Conservation (phyloP, 1,140 invertebrate genomes). For the Hyphantria cunea region DNA sequence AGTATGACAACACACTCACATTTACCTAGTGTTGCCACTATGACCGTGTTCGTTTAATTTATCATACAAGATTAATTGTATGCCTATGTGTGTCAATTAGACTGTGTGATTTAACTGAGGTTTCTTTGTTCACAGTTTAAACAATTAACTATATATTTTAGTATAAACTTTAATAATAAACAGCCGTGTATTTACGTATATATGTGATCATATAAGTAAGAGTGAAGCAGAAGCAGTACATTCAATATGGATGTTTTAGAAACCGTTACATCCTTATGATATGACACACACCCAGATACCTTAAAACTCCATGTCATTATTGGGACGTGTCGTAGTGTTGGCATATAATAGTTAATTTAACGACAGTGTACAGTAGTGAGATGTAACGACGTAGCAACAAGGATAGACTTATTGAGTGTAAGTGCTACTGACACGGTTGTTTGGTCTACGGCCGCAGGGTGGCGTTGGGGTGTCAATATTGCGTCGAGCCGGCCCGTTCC, state of each 20-base stretch:
- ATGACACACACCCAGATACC: not conserved
- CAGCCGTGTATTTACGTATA: not conserved
- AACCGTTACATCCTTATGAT: not conserved
- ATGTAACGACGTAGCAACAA: not conserved
- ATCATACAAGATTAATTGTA: too few relatives aligned
- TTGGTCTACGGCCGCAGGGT: too few relatives aligned
- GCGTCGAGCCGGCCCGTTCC: too few relatives aligned
- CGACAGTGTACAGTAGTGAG: not conserved
- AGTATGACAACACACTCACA: not conserved
- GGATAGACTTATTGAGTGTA: not conserved
- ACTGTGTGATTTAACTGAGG: not conserved
- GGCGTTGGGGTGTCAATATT: too few relatives aligned
- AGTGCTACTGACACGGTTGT: conserved; percentile 5
- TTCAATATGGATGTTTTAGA: too few relatives aligned
- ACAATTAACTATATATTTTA: too few relatives aligned
- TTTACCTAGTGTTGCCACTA: too few relatives aligned
- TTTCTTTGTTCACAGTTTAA: not conserved
- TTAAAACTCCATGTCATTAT: too few relatives aligned
- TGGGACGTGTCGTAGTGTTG: not conserved
- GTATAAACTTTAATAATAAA: too few relatives aligned
- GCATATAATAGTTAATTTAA: not conserved
- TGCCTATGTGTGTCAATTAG: too few relatives aligned
- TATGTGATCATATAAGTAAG: not conserved
- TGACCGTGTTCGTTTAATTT: too few relatives aligned
- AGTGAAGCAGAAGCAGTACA: not conserved